Conservation (phyloP, 2,888 invertebrate species). For the Agrochola lychnidis region DNA sequence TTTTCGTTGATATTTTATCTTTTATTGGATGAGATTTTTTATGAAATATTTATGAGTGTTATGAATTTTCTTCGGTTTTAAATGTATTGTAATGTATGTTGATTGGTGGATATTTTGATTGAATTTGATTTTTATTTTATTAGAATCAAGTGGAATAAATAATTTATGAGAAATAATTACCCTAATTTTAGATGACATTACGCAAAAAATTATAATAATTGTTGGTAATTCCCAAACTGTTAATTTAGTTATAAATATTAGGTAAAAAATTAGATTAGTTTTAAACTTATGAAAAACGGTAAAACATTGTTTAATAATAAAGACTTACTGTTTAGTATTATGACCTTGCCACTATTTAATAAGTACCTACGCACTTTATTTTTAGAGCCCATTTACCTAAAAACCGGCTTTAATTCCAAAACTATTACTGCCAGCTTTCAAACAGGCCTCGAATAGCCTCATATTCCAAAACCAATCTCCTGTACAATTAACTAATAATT, state of each 20-base stretch:
- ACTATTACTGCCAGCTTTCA: background rate
- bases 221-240: background rate
- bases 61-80: background rate
- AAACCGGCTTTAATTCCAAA: background rate
- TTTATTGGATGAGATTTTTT: constrained; percentile 37
- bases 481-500: background rate
- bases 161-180: background rate
- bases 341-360: background rate
- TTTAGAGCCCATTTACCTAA: background rate
- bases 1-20: constrained; percentile 50
- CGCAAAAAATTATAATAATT: background rate
- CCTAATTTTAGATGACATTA: background rate
- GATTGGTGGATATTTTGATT: constrained; percentile 2
- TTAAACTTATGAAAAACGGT: background rate
- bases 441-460: background rate
- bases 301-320: background rate
- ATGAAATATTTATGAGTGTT: constrained; percentile 33
- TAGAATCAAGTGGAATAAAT: background rate
- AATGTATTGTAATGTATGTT: constrained; percentile 19
- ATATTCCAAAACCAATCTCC: background rate
- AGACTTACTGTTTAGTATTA: background rate
- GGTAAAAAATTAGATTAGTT: background rate
- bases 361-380: background rate
- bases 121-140: background rate
- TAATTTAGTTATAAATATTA: background rate